A percentile compares a stretch with the other conserved stretches of the same genome.
Evolutionary conservation across 2,888 invertebrate species (phyloP).

Genomic region (Mythimna pallens): DNA sequence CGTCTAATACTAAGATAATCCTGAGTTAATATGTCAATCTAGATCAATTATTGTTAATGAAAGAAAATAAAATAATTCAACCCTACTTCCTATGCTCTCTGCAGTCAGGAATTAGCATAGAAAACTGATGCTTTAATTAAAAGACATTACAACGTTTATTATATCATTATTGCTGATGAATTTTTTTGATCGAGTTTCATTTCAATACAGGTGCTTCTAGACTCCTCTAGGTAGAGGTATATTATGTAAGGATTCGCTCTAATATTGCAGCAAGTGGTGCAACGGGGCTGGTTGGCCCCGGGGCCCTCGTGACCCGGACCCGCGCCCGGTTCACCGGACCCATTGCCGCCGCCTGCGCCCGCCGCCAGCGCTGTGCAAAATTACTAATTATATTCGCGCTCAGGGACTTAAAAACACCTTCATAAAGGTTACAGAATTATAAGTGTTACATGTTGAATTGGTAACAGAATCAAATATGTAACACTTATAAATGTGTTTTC

Average conservation of each 20-base stretch:
- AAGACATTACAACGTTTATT: slow-evolving; percentile 37
- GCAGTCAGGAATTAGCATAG: slow-evolving; percentile 26
- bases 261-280: slow-evolving; percentile 71
- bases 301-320: slow-evolving; percentile 71
- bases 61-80: not conserved
- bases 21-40: not conserved
- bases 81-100: slow-evolving; percentile 10
- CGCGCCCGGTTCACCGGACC: slow-evolving; percentile 77
- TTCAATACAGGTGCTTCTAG: slow-evolving; percentile 18
- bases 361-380: slow-evolving; percentile 83
- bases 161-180: slow-evolving; percentile 12
- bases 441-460: no score
- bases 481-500: no score
- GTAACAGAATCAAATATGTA: no score
- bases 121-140: slow-evolving; percentile 36
- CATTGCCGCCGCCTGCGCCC: slow-evolving; percentile 62
- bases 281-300: slow-evolving; percentile 70
- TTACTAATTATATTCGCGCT: slow-evolving; percentile 85
- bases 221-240: not conserved
- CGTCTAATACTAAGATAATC: not conserved
- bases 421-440: no score
- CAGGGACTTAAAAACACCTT: no score
- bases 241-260: slow-evolving; percentile 63
- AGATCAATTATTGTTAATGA: slow-evolving; percentile 3
- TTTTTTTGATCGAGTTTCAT: slow-evolving; percentile 22